These are phyloP conservation scores for Eupithecia tripunctaria DNA, from an alignment of 2,888 invertebrate species.

Conservation along the genomic window DNA sequence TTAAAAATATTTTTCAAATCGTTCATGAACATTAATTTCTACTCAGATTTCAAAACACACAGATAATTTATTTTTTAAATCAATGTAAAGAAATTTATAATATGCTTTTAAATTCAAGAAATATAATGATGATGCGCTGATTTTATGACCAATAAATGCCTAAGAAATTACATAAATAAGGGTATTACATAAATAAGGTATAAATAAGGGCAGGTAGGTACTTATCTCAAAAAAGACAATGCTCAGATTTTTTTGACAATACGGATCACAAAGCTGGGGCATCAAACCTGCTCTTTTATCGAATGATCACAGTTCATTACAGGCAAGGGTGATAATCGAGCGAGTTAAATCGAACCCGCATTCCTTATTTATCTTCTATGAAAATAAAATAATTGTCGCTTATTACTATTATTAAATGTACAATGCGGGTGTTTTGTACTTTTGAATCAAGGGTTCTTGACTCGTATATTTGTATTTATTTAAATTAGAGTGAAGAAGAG, in stretches of 20 bases:
- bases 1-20: no score
- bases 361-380: conserved; percentile 71
- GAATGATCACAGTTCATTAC: conserved; percentile 67
- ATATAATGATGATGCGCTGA: no score
- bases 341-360: conserved; percentile 80
- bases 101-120: no score
- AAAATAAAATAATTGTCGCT: conserved; percentile 80
- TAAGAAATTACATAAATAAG: no score
- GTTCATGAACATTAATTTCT: no score
- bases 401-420: conserved; percentile 77
- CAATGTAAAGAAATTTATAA: no score
- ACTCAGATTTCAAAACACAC: no score
- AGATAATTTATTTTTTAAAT: no score
- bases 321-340: conserved; percentile 76
- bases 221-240: background rate
- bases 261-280: background rate
- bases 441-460: conserved; percentile 59
- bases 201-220: no score
- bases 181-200: no score
- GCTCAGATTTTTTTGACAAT: background rate
- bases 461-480: conserved; percentile 43
- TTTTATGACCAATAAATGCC: no score
- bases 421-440: conserved; percentile 73
- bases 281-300: conserved; percentile 42
- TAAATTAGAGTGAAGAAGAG: conserved; percentile 28